These are phyloP conservation scores for Hemibagrus wyckioides DNA, from an alignment of 2,113 vertebrate genomes.

Conservation along the genomic window DNA sequence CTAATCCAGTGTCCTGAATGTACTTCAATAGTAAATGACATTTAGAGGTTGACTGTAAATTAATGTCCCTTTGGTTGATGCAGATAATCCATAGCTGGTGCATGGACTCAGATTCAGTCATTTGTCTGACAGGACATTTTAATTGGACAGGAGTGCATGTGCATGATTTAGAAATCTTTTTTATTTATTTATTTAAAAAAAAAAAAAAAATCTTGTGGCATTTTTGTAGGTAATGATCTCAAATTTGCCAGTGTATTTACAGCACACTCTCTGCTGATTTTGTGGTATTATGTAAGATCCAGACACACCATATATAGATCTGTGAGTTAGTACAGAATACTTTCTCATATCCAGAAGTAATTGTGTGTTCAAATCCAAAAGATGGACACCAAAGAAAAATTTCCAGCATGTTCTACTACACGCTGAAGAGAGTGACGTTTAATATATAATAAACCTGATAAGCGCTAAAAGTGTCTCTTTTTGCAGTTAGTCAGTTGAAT, in stretches of 20 bases:
- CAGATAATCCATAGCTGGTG: conserved; percentile 3
- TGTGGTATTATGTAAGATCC: background rate
- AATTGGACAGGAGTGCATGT: background rate
- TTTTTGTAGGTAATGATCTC: conserved; percentile 14
- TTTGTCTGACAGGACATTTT: conserved; percentile 4
- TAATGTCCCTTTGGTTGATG: background rate
- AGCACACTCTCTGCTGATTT: background rate
- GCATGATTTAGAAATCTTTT: background rate
- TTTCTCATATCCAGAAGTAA: background rate
- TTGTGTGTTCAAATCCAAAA: background rate
- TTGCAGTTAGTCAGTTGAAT: background rate
- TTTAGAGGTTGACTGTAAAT: conserved; percentile 34
- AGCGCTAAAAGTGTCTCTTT: background rate
- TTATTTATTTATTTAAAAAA: too few species aligned
- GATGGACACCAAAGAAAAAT: background rate
- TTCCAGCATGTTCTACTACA: background rate
- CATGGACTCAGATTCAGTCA: background rate
- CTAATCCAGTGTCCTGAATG: conserved; percentile 25
- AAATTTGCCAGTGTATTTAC: background rate
- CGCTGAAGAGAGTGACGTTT: background rate
- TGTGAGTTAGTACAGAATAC: background rate
- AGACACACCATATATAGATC: background rate
- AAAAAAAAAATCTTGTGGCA: background rate
- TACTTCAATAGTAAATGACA: conserved; percentile 33
- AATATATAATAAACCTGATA: background rate